A percentile compares a stretch with the other conserved stretches of the same genome.
Conservation (phyloP, 2,113 vertebrate genomes). For the Phyllostomus discolor region DNA sequence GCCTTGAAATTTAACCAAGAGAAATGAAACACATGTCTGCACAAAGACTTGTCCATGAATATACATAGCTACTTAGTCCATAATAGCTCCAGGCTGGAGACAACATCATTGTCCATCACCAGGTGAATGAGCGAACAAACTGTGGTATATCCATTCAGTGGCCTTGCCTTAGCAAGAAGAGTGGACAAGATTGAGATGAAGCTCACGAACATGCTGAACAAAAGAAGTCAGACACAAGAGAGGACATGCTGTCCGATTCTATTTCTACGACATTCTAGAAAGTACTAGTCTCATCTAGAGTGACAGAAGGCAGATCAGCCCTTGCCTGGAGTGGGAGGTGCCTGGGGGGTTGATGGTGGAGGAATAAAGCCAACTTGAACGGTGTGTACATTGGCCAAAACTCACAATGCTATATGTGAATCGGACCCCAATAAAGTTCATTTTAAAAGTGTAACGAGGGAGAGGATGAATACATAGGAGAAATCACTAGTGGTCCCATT, state of each 20-base stretch:
- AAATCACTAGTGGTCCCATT: not conserved
- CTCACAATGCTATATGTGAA: not conserved
- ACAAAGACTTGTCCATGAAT: not conserved
- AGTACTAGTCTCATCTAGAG: not conserved
- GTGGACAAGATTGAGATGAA: not conserved
- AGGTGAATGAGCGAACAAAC: not conserved
- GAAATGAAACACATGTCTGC: not conserved
- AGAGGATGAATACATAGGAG: not conserved
- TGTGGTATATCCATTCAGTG: not conserved
- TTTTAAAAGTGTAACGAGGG: not conserved
- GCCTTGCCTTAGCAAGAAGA: not conserved
- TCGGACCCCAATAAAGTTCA: not conserved
- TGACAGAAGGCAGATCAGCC: not conserved
- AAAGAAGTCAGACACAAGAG: not conserved
- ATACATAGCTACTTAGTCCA: not conserved
- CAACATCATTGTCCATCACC: not conserved
- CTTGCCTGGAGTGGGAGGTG: not conserved
- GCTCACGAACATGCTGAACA: not conserved
- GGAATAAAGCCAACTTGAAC: not conserved
- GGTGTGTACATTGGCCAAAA: not conserved
- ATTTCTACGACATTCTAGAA: not conserved
- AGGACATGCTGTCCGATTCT: not conserved
- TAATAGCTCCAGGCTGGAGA: not conserved
- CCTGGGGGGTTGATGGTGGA: not conserved
- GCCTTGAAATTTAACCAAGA: not conserved